phyloP scores from a whole-genome alignment of 2,797 vertebrate species.

The Florisuga fusca region DNA sequence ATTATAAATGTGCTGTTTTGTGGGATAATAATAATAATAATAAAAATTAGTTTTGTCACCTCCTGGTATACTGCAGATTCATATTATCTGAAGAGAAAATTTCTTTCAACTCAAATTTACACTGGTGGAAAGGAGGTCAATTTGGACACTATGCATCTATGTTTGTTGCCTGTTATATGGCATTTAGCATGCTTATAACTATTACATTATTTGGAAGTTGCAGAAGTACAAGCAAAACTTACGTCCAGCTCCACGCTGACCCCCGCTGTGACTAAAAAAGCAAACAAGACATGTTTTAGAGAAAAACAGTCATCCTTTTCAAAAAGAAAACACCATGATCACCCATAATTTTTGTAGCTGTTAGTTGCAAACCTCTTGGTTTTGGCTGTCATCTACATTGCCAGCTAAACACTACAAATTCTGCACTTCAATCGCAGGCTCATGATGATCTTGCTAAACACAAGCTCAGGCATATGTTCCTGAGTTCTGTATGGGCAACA shows the following conservation, averaged over 20 bases:
- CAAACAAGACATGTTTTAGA: conserved; percentile 28
- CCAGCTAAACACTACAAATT: neutral
- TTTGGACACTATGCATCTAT: neutral
- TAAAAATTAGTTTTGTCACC: neutral
- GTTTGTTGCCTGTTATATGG: neutral
- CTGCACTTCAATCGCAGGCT: neutral
- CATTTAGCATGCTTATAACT: neutral
- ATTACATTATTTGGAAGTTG: neutral
- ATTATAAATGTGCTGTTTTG: neutral
- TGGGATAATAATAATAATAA: neutral
- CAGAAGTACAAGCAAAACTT: conserved; percentile 54
- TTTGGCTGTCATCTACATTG: neutral
- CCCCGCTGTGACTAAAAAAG: conserved; percentile 76
- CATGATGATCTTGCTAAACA: too few species aligned
- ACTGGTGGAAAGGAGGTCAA: neutral
- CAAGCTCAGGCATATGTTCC: neutral
- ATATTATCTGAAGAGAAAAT: neutral
- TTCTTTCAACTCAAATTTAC: neutral
- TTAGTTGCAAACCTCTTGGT: neutral
- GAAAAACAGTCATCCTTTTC: neutral
- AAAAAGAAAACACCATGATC: neutral
- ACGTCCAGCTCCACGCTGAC: conserved; percentile 80
- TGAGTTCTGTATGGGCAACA: neutral
- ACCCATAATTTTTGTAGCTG: neutral
- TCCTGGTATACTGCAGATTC: neutral